These are phyloP conservation scores for Otolemur garnettii DNA, from an alignment of 2,113 vertebrate species.

Conservation along the genomic window DNA sequence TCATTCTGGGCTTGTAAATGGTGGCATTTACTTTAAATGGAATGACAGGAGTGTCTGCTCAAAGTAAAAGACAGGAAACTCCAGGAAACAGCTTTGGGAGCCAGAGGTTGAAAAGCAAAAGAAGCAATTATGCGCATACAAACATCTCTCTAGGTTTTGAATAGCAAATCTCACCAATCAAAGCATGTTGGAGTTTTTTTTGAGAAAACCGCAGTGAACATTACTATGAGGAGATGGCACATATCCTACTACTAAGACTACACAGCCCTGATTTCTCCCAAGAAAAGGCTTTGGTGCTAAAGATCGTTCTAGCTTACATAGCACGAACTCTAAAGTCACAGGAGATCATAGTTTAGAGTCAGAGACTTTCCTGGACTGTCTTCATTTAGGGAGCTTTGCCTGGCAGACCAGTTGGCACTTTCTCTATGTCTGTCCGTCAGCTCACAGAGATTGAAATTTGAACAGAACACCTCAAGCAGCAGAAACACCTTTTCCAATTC, in stretches of 20 bases:
- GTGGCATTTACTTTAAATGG: conserved; percentile 60
- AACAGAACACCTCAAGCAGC: background rate
- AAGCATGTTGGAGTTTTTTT: background rate
- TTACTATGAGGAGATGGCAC: background rate
- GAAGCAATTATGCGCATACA: conserved; percentile 21
- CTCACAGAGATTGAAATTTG: background rate
- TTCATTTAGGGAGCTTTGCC: background rate
- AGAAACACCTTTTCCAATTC: background rate
- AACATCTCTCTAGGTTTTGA: conserved; percentile 26
- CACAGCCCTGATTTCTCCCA: background rate
- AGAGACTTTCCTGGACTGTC: background rate
- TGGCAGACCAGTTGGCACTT: background rate
- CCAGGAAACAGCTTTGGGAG: conserved; percentile 39
- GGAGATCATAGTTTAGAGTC: background rate
- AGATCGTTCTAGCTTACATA: background rate
- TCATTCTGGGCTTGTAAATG: conserved; percentile 55
- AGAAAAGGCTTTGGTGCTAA: conserved; percentile 19
- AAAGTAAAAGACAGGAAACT: conserved; percentile 58
- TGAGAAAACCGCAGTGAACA: background rate
- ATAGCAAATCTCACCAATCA: conserved; percentile 51
- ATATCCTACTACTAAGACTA: background rate
- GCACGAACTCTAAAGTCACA: background rate
- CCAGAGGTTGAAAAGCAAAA: conserved; percentile 58
- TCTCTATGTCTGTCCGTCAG: background rate
- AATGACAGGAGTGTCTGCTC: conserved; percentile 67